Evolutionary conservation across 2,797 vertebrate species (phyloP), one percentile per base, ranked within the genome.

Genomic region (Micropoecilia bifurca): DNA sequence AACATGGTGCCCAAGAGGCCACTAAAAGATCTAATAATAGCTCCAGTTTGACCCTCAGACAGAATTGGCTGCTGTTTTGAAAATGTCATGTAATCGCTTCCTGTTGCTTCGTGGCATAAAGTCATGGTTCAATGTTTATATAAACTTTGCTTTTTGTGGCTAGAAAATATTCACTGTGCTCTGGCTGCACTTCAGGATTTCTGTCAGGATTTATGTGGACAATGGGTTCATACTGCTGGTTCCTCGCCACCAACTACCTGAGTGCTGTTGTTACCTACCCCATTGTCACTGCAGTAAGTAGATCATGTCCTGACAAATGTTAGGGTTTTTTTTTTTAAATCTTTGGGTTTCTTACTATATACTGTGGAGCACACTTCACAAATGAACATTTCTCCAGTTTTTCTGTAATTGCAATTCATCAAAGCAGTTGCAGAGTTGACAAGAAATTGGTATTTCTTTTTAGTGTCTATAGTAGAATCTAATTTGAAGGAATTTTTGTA

Each of bases 271-370:
- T 98, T 91, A 97, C 96, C 74, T 97, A 96, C 85, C 97, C 98
- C 4, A 96, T 97, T 59, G 95, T 98, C 85, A 97, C 95, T 5
- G 95, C 96, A 14, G 97, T 98, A 91, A 98, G 97, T 97, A 91
- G 14, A 79, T 43, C 2, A 14, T 28, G 57, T 30, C 57, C 28
- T 59, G n/a, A 59, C 28, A 30, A 30, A 16, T 16, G 0, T 13
- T n/a, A n/a, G n/a, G n/a, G 0, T 0, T 47, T 46, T 46, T 46
- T 45, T 45, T 20, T 50, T 30, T 4, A 5, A 2, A 59, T 30
- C 53, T 55, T 57, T 12, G n/a, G 0, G 28, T 28, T 57, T 28
- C 50, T 53, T 53, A 3, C 25, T 4, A 28, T 1, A 3, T 57
- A 57, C 25, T 12, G 53, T 57, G 53, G 25, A 4, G 10, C 53